These are phyloP conservation scores for Sternotherus odoratus DNA, from an alignment of 2,797 vertebrate species.

Conservation along the genomic window DNA sequence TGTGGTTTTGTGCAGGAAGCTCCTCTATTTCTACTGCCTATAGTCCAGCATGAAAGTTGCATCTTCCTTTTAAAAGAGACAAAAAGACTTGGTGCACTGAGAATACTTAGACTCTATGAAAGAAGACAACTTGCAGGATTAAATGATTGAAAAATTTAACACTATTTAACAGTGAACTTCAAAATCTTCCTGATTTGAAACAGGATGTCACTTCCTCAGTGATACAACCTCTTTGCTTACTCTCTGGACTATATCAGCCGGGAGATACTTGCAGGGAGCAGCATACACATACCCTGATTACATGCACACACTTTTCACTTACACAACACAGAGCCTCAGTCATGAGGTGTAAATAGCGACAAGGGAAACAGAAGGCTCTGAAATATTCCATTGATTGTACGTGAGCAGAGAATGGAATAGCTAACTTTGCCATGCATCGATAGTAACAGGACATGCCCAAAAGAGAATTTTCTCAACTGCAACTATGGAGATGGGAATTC, in stretches of 20 bases:
- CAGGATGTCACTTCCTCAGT: not conserved
- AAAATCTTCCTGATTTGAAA: not conserved
- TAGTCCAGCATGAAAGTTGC: not conserved
- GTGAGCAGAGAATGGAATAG: not conserved
- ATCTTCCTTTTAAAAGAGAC: not conserved
- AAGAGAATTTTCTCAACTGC: constrained; percentile 4
- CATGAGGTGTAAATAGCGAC: constrained; percentile 8
- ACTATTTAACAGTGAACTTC: not conserved
- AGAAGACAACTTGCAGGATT: not conserved
- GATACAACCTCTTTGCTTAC: not conserved
- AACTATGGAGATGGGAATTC: not conserved
- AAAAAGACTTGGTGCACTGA: not conserved
- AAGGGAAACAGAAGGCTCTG: not conserved
- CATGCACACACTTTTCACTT: not conserved
- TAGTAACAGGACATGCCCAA: not conserved
- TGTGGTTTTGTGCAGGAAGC: not conserved
- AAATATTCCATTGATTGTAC: not conserved
- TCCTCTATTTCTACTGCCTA: not conserved
- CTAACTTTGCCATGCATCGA: not conserved
- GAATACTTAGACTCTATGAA: not conserved
- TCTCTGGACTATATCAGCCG: fast-evolving
- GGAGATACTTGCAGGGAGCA: not conserved
- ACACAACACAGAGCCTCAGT: not conserved
- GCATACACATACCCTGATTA: not conserved
- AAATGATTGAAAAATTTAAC: not conserved